These are phyloP conservation scores for Hepsetus odoe DNA, from an alignment of 2,113 vertebrate genomes.

Conservation along the genomic window DNA sequence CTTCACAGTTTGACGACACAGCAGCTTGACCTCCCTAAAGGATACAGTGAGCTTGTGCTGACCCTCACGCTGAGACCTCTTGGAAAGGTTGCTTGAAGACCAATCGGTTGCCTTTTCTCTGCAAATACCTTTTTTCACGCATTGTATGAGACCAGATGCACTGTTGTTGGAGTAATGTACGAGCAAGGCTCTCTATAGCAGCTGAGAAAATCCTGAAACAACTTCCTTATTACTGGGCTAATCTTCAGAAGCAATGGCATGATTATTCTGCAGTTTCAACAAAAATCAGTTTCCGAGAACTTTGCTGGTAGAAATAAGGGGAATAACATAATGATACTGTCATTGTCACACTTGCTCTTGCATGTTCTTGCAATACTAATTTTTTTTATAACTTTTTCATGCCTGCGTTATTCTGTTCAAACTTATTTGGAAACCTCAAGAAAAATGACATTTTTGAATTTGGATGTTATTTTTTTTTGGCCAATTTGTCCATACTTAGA, in stretches of 20 bases:
- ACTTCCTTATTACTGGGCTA: too few species aligned
- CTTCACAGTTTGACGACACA: constrained; percentile 50
- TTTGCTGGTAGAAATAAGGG: neutral
- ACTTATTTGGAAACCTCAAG: too few species aligned
- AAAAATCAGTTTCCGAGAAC: neutral
- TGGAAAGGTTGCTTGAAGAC: constrained; percentile 46
- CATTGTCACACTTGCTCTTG: neutral
- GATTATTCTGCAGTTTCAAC: neutral
- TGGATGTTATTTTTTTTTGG: neutral
- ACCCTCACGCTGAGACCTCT: constrained; percentile 41
- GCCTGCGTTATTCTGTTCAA: neutral
- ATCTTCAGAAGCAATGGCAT: too few species aligned
- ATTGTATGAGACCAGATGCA: constrained; percentile 11
- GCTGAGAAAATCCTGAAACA: too few species aligned
- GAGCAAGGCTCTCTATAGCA: neutral
- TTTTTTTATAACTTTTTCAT: too few species aligned
- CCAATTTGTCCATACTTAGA: neutral
- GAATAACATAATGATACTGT: neutral
- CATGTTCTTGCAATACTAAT: too few species aligned
- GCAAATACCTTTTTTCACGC: constrained; percentile 40
- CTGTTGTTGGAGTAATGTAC: neutral
- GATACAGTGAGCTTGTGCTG: constrained; percentile 38
- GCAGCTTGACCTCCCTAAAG: constrained; percentile 46
- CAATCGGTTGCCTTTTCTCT: constrained; percentile 38
- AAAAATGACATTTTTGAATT: neutral